Conservation (phyloP, 2,888 invertebrate genomes). For the Euzetes globulus region DNA sequence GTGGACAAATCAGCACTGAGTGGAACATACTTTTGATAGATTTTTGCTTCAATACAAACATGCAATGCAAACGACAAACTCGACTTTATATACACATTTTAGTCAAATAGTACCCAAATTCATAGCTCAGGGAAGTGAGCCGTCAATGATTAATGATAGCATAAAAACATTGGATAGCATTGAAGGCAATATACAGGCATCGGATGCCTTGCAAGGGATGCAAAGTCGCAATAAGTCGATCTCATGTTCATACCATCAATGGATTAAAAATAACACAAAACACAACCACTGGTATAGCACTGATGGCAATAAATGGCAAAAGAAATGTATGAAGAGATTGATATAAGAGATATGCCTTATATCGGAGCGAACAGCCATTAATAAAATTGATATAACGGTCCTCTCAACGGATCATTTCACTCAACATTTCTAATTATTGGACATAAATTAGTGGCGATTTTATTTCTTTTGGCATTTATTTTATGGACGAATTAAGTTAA, state of each 20-base stretch:
- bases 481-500: background rate
- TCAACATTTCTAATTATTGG: background rate
- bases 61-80: background rate
- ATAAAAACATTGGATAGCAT: background rate
- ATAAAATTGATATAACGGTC: background rate
- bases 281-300: background rate
- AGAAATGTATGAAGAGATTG: background rate
- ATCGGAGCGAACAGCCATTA: background rate
- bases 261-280: background rate
- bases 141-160: slow-evolving; percentile 21
- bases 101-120: background rate
- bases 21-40: background rate
- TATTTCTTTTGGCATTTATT: background rate
- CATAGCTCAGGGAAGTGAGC: background rate
- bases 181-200: background rate
- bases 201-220: background rate
- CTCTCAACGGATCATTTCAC: background rate
- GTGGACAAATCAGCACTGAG: background rate
- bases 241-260: background rate
- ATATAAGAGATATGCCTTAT: background rate
- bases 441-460: background rate
- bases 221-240: background rate
- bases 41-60: background rate
- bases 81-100: background rate
- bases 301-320: background rate